phyloP scores from a whole-genome alignment of 2,113 vertebrate species.

The Poeciliopsis turrubarensis region DNA sequence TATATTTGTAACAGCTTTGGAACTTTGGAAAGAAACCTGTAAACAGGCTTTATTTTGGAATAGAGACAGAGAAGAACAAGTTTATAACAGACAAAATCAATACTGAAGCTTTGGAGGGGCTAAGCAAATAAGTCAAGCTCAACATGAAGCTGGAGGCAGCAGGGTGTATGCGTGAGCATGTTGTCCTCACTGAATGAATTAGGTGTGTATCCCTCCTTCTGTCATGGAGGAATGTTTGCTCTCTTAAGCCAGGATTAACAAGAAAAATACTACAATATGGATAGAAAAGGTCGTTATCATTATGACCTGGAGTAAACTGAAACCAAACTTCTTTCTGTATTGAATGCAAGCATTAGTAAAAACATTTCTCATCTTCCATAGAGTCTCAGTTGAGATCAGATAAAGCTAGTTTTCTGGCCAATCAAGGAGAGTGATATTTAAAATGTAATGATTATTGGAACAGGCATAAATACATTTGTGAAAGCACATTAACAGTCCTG shows the following conservation, averaged over 20 bases:
- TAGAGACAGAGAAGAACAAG: neutral
- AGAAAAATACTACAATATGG: neutral
- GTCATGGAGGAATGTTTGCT: slow-evolving; percentile 10
- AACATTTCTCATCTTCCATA: too few species aligned
- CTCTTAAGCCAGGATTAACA: neutral
- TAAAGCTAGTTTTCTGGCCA: too few species aligned
- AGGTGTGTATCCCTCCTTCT: neutral
- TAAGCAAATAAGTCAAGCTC: neutral
- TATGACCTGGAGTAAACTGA: slow-evolving; percentile 18
- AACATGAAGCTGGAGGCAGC: slow-evolving; percentile 1
- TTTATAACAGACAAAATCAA: neutral
- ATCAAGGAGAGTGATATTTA: too few species aligned
- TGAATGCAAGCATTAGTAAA: neutral
- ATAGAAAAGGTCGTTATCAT: slow-evolving; percentile 6
- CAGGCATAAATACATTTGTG: too few species aligned
- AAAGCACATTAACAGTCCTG: too few species aligned
- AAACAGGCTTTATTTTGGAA: neutral
- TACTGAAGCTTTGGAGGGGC: neutral
- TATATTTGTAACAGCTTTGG: neutral
- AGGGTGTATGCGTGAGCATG: neutral
- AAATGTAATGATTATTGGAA: too few species aligned
- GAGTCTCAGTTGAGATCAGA: too few species aligned
- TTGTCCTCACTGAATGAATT: neutral
- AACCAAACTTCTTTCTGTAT: neutral
- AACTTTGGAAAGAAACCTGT: neutral